A percentile compares a stretch with the other conserved stretches of the same genome.
phyloP scores from a whole-genome alignment of 2,113 vertebrate species.

The Tinamus guttatus region DNA sequence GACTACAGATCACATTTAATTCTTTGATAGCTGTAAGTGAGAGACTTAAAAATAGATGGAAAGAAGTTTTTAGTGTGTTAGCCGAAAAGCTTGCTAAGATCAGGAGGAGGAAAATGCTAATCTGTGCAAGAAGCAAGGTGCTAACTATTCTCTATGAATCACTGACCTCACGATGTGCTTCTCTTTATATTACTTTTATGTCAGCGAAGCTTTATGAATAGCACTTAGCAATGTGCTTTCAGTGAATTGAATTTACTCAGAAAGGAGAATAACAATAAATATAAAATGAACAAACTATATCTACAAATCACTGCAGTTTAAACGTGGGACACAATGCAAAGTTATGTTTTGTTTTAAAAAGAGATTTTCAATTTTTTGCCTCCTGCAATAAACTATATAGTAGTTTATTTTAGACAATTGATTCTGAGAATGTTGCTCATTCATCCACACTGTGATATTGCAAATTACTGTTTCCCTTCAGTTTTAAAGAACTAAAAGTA shows the following conservation, averaged over 20 bases:
- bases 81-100: background rate
- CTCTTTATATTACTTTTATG: background rate
- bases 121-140: background rate
- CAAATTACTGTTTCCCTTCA: slow-evolving; percentile 38
- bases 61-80: background rate
- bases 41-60: background rate
- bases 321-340: slow-evolving; percentile 4
- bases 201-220: slow-evolving; percentile 13
- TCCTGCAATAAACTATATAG: slow-evolving; percentile 14
- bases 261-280: slow-evolving; percentile 36
- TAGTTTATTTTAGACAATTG: slow-evolving; percentile 49
- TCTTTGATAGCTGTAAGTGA: background rate
- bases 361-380: slow-evolving; percentile 12
- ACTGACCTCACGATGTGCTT: background rate
- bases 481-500: slow-evolving; percentile 62
- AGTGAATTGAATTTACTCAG: slow-evolving; percentile 26
- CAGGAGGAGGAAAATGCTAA: background rate
- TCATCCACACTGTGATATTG: background rate
- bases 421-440: slow-evolving; percentile 50
- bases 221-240: background rate
- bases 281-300: background rate
- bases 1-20: background rate
- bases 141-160: slow-evolving; percentile 5
- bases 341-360: slow-evolving; percentile 40
- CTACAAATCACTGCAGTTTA: slow-evolving; percentile 37